These are phyloP conservation scores for Drosophila eugracilis DNA, from an alignment of 1,140 invertebrate genomes.

Conservation along the genomic window DNA sequence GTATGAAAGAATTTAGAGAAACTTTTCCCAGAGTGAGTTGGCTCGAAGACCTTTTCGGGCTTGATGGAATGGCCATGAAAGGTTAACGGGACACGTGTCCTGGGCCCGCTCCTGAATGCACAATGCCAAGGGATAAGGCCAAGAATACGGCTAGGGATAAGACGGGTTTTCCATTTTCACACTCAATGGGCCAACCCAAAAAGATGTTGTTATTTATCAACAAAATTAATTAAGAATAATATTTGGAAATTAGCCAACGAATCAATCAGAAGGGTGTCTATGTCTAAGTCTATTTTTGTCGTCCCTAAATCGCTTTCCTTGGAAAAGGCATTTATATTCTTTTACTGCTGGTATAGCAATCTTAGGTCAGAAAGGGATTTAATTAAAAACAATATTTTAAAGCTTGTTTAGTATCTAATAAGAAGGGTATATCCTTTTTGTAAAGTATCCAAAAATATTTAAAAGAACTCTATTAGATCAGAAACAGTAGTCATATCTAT, in stretches of 20 bases:
- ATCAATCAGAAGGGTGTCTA: conserved; percentile 17
- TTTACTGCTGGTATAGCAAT: neutral
- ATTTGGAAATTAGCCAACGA: conserved; percentile 31
- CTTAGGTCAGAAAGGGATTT: neutral
- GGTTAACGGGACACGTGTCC: conserved; percentile 75
- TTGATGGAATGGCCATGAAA: conserved; percentile 64
- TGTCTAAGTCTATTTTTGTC: conserved; percentile 1
- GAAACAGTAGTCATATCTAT: no score
- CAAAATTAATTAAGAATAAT: conserved; percentile 52
- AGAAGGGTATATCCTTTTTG: neutral
- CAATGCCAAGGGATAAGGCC: conserved; percentile 20
- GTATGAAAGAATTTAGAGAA: conserved; percentile 58
- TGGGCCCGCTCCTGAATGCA: conserved; percentile 37
- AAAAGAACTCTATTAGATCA: no score
- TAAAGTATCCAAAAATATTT: no score
- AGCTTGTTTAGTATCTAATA: neutral
- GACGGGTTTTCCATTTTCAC: conserved; percentile 38
- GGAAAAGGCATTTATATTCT: neutral
- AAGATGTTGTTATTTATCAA: conserved; percentile 34
- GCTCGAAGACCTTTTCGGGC: conserved; percentile 44
- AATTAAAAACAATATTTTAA: neutral
- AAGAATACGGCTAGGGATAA: conserved; percentile 6
- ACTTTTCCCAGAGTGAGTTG: conserved; percentile 20
- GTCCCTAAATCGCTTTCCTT: neutral
- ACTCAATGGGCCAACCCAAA: conserved; percentile 24